A percentile compares a stretch with the other conserved stretches of the same genome.
phyloP scores from a whole-genome alignment of 1,140 invertebrate genomes.

The Microplitis mediator region DNA sequence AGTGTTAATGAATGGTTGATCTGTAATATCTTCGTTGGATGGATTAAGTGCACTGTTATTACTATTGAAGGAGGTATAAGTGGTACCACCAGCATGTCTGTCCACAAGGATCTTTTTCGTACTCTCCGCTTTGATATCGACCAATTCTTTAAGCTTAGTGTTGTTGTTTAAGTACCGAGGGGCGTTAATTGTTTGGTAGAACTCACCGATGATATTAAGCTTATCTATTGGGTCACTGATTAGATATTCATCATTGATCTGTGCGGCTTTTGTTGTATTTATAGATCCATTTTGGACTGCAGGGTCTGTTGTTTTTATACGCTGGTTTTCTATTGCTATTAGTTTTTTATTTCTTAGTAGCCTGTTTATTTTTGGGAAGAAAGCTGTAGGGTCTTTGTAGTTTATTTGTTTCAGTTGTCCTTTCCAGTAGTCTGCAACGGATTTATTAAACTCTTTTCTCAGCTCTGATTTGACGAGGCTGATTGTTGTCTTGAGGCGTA shows the following conservation, averaged over 20 bases:
- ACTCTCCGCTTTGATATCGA: neutral
- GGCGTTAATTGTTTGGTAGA: slow-evolving; percentile 9
- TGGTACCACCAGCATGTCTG: neutral
- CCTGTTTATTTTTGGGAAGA: slow-evolving; percentile 20
- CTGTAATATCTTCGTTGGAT: neutral
- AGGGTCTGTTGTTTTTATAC: slow-evolving; percentile 9
- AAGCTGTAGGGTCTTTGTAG: neutral
- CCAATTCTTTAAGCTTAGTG: neutral
- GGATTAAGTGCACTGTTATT: neutral
- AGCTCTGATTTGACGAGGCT: neutral
- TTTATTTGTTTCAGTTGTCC: slow-evolving; percentile 8
- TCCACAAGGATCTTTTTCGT: neutral
- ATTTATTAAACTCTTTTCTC: neutral
- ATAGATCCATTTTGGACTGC: neutral
- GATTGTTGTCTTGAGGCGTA: neutral
- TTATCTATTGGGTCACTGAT: slow-evolving; percentile 17
- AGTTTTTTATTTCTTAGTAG: slow-evolving; percentile 7
- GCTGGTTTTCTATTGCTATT: slow-evolving; percentile 6
- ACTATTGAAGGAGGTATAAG: neutral
- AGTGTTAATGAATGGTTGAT: neutral
- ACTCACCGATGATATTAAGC: slow-evolving; percentile 14
- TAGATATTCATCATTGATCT: slow-evolving; percentile 9
- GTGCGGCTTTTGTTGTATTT: neutral
- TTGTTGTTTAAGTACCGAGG: slow-evolving; percentile 7
- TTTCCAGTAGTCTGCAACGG: neutral